Evolutionary conservation across 1,140 invertebrate species (phyloP), one percentile per base, ranked within the genome.

Genomic region (Manduca sexta): DNA sequence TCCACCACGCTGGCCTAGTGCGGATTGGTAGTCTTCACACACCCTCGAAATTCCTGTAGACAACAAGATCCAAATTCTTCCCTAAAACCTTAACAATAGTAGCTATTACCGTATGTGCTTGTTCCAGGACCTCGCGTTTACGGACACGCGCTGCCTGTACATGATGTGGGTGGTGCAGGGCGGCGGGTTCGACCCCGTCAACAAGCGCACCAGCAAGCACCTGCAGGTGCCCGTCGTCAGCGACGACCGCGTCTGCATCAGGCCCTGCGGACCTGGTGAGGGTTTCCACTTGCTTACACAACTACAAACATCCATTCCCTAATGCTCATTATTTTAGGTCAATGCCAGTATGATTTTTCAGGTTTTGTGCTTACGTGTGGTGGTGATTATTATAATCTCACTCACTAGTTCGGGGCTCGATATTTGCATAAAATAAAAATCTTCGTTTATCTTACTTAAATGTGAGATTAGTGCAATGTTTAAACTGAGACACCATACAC

Each of bases 111-210:
- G 5, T 1, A 3, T 43, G 15, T 31, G 14, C 31, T 30, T 40
- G 33, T 40, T 47, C 6, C 77, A 90, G 88, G 95, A 97, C 78
- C 82, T 96, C 21, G 91, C 92, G 17, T 96, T 98, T 78, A 92
- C 92, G 0, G 92, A 96, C 61, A 90, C 92, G 4, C 87, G 92
- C 40, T 98, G 96, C 72, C 81, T 94, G 2, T 97, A 96, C 80
- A 89, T 98, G 74, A 93, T 97, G 89, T 98, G 95, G 87, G 93
- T 94, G 1, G 89, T 94, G 0, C 91, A 92, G 71, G 96, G 96
- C 6, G 96, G 96, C 2, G 87, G 79, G 3, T 96, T 93, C 76
- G 92, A 97, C 76, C 86, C 91, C 11, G 93, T 94, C 8, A 95
- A 92, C 73, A 97, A 96, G 76, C 93, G 93, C 63, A 95, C 96